Percentiles rank a stretch among this genome's conserved stretches.
Conservation (phyloP, 2,888 invertebrate species). For the Harmothoe impar region DNA sequence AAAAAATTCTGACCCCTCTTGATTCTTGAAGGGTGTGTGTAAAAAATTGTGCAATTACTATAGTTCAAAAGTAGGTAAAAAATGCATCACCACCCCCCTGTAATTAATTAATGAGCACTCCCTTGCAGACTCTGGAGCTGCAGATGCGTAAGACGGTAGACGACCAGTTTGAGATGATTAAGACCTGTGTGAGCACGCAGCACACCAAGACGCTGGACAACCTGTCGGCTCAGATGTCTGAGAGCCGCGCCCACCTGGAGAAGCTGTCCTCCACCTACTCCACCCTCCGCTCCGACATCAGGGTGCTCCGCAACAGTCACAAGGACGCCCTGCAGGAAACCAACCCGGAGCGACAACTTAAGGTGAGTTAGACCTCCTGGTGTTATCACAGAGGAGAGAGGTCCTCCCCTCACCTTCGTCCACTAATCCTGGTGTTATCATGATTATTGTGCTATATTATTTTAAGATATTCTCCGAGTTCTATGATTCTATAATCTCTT, state of each 20-base stretch:
- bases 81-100: too few relatives aligned
- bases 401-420: too few relatives aligned
- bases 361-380: constrained; percentile 20
- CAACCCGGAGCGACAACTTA: constrained; percentile 4
- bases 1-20: too few relatives aligned
- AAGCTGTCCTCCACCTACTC: not conserved
- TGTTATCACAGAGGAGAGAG: not conserved
- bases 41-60: too few relatives aligned
- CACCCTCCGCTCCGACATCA: not conserved
- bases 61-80: too few relatives aligned
- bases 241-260: not conserved
- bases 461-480: too few relatives aligned
- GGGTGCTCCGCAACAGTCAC: constrained; percentile 29
- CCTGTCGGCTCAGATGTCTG: not conserved
- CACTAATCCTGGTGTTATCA: too few relatives aligned
- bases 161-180: constrained; percentile 17
- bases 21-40: too few relatives aligned
- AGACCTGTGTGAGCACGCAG: not conserved
- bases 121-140: not conserved
- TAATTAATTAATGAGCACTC: too few relatives aligned
- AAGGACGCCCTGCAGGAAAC: not conserved
- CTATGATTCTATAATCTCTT: too few relatives aligned
- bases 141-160: constrained; percentile 3
- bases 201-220: not conserved
- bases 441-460: too few relatives aligned